phyloP scores from a whole-genome alignment of 2,888 invertebrate genomes.

The Drosophila recens region DNA sequence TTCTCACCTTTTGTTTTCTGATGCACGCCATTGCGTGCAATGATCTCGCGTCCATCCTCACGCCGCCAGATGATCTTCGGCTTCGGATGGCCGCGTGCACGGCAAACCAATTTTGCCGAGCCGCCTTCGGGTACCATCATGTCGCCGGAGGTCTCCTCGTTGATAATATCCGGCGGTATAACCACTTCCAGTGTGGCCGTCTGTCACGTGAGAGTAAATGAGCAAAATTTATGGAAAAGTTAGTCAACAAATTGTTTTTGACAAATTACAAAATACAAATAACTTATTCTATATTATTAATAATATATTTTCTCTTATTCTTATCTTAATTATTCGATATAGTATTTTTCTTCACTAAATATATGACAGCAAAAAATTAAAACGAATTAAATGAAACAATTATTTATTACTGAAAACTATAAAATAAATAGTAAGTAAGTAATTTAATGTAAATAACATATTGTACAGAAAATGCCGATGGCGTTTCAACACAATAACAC shows the following conservation, averaged over 20 bases:
- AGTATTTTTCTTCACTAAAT: no score
- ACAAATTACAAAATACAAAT: no score
- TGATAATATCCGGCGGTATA: slow-evolving; percentile 95
- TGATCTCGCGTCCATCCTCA: slow-evolving; percentile 93
- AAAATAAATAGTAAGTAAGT: no score
- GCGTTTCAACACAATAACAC: no score
- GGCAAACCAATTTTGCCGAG: slow-evolving; percentile 93
- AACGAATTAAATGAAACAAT: no score
- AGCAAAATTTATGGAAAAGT: background rate
- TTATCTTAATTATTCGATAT: no score
- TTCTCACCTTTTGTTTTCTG: slow-evolving; percentile 90
- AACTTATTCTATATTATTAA: no score
- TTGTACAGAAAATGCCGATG: no score
- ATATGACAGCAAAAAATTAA: no score
- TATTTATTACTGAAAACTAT: no score
- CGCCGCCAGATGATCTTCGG: slow-evolving; percentile 94
- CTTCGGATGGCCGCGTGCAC: slow-evolving; percentile 93
- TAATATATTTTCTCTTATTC: no score
- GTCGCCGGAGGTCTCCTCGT: slow-evolving; percentile 96
- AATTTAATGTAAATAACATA: no score
- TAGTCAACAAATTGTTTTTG: background rate
- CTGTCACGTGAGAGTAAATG: slow-evolving; percentile 84
- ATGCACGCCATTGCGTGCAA: slow-evolving; percentile 90
- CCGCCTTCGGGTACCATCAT: slow-evolving; percentile 98
- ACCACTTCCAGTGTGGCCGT: slow-evolving; percentile 96